phyloP scores from a whole-genome alignment of 2,888 invertebrate genomes.

The Slavum lentiscoides region DNA sequence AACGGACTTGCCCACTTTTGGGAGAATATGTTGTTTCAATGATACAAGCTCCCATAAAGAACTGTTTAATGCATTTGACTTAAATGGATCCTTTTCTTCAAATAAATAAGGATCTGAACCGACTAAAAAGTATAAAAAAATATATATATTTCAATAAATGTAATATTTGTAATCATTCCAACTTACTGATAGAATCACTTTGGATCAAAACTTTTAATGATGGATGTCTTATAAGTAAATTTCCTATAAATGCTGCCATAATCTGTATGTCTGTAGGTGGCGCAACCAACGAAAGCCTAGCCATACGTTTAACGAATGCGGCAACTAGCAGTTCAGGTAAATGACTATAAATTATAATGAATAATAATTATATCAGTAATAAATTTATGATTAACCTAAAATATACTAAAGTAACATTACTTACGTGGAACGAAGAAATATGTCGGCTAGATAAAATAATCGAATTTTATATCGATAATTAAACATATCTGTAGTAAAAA shows the following conservation, averaged over 20 bases:
- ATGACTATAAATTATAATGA: constrained; percentile 71
- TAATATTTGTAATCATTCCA: background rate
- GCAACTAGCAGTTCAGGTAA: constrained; percentile 88
- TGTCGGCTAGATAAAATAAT: constrained; percentile 83
- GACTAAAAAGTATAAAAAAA: constrained; percentile 57
- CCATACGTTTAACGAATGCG: constrained; percentile 87
- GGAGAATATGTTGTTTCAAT: constrained; percentile 73
- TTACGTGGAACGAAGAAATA: constrained; percentile 90
- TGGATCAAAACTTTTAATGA: constrained; percentile 71
- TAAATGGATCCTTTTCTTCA: constrained; percentile 77
- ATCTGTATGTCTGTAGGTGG: constrained; percentile 77
- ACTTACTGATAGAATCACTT: constrained; percentile 42
- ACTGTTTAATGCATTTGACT: constrained; percentile 82
- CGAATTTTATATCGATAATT: constrained; percentile 86
- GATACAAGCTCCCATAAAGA: constrained; percentile 91
- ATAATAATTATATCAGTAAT: constrained; percentile 33
- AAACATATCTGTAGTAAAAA: constrained; percentile 90
- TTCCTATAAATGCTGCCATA: constrained; percentile 80
- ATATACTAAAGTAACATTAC: constrained; percentile 58
- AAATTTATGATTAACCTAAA: constrained; percentile 13
- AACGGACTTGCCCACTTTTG: constrained; percentile 74
- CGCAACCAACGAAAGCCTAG: constrained; percentile 80
- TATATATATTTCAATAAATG: background rate
- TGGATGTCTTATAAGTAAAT: constrained; percentile 80
- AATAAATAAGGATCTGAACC: constrained; percentile 80